phyloP scores from a whole-genome alignment of 37 sponge, comb jelly and placozoan species.

The Bolinopsis microptera region DNA sequence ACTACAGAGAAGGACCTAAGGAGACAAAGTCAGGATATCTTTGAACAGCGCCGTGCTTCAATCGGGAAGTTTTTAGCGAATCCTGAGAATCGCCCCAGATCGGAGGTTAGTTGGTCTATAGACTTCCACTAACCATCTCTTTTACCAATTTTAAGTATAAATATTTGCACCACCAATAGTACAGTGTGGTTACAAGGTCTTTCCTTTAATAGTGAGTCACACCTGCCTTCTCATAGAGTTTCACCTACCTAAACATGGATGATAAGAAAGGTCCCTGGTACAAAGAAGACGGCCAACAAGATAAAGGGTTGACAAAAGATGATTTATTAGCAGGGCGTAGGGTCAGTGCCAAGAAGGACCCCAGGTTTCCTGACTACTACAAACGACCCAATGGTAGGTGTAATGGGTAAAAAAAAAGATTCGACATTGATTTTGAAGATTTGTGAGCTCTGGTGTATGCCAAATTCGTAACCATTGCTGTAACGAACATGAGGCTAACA shows the following conservation, averaged over 20 bases:
- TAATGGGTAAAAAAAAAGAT: neutral
- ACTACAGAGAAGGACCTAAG: neutral
- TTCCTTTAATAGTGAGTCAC: no score
- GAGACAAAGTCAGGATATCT: neutral
- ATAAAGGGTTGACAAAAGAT: neutral
- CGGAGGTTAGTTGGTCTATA: no score
- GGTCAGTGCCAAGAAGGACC: neutral
- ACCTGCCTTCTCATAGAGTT: no score
- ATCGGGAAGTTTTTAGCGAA: neutral
- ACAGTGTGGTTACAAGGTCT: no score
- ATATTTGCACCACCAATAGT: no score
- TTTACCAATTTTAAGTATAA: neutral
- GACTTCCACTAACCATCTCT: no score
- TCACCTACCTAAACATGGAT: constrained; percentile 19
- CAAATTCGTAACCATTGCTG: no score
- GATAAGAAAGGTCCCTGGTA: neutral
- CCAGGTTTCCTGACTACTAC: constrained; percentile 27
- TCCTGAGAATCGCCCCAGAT: neutral
- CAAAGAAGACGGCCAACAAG: constrained; percentile 22
- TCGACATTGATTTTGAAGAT: no score
- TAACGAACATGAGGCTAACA: no score
- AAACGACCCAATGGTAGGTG: neutral
- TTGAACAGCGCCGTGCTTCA: neutral
- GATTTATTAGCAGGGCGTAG: neutral
- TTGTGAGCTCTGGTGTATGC: no score